A percentile compares a stretch with the other conserved stretches of the same genome.
phyloP scores from a whole-genome alignment of 2,113 vertebrate genomes.

The Megaptera novaeangliae region DNA sequence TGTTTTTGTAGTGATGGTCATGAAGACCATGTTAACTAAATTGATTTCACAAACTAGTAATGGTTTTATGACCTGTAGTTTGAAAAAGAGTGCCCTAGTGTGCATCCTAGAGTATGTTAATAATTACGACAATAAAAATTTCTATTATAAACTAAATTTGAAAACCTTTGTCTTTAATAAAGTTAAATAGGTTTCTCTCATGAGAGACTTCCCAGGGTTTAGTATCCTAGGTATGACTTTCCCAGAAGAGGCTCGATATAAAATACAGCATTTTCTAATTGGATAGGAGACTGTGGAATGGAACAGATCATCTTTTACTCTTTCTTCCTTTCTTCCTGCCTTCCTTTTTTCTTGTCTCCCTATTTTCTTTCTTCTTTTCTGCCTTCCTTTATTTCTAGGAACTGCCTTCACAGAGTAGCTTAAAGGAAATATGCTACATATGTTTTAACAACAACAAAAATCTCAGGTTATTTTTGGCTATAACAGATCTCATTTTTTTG shows the following conservation, averaged over 20 bases:
- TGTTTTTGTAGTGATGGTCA: background rate
- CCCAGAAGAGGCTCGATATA: background rate
- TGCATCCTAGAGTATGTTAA: background rate
- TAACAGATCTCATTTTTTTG: background rate
- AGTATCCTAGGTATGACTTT: background rate
- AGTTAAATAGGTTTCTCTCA: background rate
- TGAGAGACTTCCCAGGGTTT: background rate
- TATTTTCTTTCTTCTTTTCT: background rate
- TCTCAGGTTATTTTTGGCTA: background rate
- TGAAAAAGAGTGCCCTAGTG: background rate
- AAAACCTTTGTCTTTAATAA: background rate
- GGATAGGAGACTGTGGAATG: background rate
- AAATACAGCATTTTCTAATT: background rate
- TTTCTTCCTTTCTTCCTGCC: background rate
- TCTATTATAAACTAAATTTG: constrained; percentile 42
- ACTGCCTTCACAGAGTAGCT: background rate
- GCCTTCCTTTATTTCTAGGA: background rate
- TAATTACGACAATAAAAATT: background rate
- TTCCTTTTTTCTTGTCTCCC: background rate
- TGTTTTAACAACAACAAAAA: background rate
- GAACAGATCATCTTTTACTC: background rate
- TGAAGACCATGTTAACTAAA: background rate
- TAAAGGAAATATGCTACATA: background rate
- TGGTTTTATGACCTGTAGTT: background rate
- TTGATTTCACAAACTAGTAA: background rate